Base-by-base conservation (phyloP, 2,113 vertebrate genomes). In the Lophius piscatorius region DNA sequence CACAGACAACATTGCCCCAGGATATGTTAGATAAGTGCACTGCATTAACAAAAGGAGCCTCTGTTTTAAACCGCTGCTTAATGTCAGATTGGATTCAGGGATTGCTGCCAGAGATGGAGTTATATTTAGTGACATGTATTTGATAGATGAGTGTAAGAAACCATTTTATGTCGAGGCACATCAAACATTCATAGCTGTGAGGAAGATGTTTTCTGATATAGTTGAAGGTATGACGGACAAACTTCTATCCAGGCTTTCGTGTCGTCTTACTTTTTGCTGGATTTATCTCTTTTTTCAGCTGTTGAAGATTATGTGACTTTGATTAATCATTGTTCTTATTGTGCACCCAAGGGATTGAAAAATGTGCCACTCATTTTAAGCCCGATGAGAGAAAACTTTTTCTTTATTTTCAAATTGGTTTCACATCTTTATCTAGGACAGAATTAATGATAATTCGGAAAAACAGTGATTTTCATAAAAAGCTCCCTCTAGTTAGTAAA, bases 11-110 rank as follows among this genome's bases (percentile, higher is more conserved):
- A 79, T 49, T 58, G 83, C 86, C 85, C 57, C 18, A 1, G 83
- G 88, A 81, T 44, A 79, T 67, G 35, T 65, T 16, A 50, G 63
- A 78, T 78, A 71, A 85, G 73, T 71, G 69, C 66, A 70, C 51
- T 47, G 44, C 80, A 84, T 79, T 78, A 83, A 81, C 58, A 78
- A 80, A 54, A 55, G 36, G 31, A 68, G 55, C 24, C 47, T 59
- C 22, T 54, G 47, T 66, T 59, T 64, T 54, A 67, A 66, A 58
- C 63, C 75, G 70, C 66, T 64, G 76, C 59, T 57, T 58, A 45
- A 69, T 50, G 49, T 79, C 60, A 54, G 62, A 46, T 46, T 41
- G 48, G 49, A 56, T 67, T 62, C 62, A 49, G 62, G 50, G 52
- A 77, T 58, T 51, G 36, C 36, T 35, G 49, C 50, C 44, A 38